Base-by-base conservation (phyloP, 1,140 invertebrate species). In the Episyrphus balteatus region DNA sequence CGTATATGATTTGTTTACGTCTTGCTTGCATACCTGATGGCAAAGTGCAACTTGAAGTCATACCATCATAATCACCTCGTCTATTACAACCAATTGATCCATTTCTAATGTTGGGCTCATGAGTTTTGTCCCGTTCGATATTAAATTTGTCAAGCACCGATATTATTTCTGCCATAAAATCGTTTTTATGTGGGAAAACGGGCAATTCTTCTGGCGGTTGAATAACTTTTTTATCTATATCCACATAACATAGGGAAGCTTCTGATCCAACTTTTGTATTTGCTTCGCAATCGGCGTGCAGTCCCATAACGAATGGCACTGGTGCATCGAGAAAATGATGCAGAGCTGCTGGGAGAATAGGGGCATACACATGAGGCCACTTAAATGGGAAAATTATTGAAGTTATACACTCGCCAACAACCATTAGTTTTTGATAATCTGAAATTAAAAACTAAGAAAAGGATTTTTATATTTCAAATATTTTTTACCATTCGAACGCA, bases 311-410 rank as follows among this genome's bases (percentile, higher is more conserved):
- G 70, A 95, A 99, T 14, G 97, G 96, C 26, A 99, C 95, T 0
- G 97, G 97, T 11, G 97, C 96, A 74, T 99, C 96, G 12, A 99
- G 75, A 72, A 99, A 99, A 63, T 98, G 92, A 56, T 92, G 83
- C 40, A 98, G 74, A 14, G 92, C 91, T 17, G 92, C 84, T 2
- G 96, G 96, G 51, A 99, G 73, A 59, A 99, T 98, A 6, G 97
- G 97, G 19, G 98, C 96, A 71, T 99, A 99, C 1, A 98, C 94
- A 69, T 99, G 93, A 45, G 94, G 92, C 96, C 97, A 99, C 7
- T 81, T 74, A 66, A 98, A 99, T 0, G 97, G 96, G 65, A 96
- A 91, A 5, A 98, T 70, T 18, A 99, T 72, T 1, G 86, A 76
- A 26, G 83, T 88, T 41, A 99, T 81, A 55, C 89, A 88, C 72